Evolutionary conservation across 1,140 invertebrate genomes (phyloP), one percentile per base, ranked within the genome.

Genomic region (Luehdorfia chinensis): DNA sequence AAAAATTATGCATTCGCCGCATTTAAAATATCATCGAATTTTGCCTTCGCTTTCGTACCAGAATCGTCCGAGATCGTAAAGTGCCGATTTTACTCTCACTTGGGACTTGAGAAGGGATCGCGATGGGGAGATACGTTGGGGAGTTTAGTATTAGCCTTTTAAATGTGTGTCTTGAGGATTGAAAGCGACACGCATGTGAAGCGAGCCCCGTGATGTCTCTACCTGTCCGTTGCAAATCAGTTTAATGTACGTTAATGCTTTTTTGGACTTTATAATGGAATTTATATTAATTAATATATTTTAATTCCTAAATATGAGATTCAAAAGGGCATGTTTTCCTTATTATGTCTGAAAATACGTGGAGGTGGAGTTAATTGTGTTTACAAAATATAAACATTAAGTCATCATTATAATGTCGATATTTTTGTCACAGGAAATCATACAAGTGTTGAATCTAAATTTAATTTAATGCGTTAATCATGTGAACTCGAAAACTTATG

Each of bases 171-270:
- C 23, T 2, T 14, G 11, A 11, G 18, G 14, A 43, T 43, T 43
- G 15, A 12, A 43, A 9, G 12, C n/a, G 39, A 43, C 23, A 15
- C 27, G 13, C 4, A 4, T 6, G 15, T 18, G 14, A 11, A 30
- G n/a, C 39, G 39, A 14, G 30, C 21, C 4, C 19, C 9, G 16
- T 16, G 27, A 43, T 11, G 39, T 43, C 9, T 43, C 25, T 8
- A 43, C 39, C 12, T 41, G 23, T 28, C 27, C 14, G 16, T 14
- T 28, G 27, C 8, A 13, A 18, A 28, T 8, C 23, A 27, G 1
- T 43, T 41, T 43, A 23, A 12, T 30, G 28, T 30, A 19, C 21
- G 8, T 43, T 5, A 28, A 9, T 43, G 5, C 16, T 23, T 41
- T 4, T 12, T 27, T 41, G 25, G 27, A 11, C 15, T 37, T 37